These are phyloP conservation scores for Apaloderma vittatum DNA, from an alignment of 2,113 vertebrate genomes.

Conservation along the genomic window DNA sequence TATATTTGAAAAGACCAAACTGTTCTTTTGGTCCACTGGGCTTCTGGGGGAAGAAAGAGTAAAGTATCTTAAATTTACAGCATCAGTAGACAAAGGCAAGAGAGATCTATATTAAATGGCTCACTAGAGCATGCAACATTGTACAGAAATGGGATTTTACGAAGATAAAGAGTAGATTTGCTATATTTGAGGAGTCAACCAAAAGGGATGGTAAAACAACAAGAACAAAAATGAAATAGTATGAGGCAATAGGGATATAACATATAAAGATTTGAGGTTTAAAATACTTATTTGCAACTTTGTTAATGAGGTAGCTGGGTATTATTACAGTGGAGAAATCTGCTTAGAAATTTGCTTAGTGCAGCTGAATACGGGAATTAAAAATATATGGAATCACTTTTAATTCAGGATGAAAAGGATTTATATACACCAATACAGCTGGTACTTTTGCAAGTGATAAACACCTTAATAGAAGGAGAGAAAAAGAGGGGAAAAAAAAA, in stretches of 20 bases:
- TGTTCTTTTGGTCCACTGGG: neutral
- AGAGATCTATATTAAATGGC: neutral
- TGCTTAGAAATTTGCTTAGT: neutral
- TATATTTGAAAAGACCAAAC: neutral
- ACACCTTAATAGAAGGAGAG: neutral
- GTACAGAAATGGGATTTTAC: neutral
- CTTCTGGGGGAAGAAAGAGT: neutral
- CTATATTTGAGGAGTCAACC: neutral
- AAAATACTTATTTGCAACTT: neutral
- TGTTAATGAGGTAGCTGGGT: neutral
- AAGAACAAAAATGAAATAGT: neutral
- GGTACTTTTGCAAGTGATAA: neutral
- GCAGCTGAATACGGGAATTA: neutral
- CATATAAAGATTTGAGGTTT: neutral
- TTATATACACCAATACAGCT: neutral
- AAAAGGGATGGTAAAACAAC: neutral
- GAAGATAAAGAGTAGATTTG: neutral
- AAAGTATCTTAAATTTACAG: neutral
- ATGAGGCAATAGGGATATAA: neutral
- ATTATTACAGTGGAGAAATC: neutral
- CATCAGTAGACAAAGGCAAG: neutral
- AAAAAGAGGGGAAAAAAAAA: too few relatives aligned
- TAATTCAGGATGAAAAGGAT: neutral
- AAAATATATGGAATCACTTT: neutral
- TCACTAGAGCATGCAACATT: neutral